Conservation (phyloP, 2,888 invertebrate species). For the Helobdella robusta region DNA sequence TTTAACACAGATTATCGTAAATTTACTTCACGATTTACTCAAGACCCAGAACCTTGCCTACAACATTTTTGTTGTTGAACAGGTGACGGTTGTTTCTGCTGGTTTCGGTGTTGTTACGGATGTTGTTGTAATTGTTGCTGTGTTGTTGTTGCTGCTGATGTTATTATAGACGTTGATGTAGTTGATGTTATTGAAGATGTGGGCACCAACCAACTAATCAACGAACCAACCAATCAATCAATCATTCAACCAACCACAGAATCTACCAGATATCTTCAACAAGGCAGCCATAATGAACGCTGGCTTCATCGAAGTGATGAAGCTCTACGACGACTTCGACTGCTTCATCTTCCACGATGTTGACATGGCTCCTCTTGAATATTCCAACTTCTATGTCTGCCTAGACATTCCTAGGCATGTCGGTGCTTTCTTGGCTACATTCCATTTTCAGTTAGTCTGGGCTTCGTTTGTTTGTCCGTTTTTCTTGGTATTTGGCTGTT, state of each 20-base stretch:
- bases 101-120: background rate
- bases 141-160: background rate
- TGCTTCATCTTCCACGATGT: conserved; percentile 32
- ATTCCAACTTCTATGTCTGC: conserved; percentile 27
- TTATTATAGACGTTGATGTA: background rate
- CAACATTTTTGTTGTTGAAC: conserved; percentile 83
- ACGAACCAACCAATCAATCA: too few species aligned
- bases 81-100: conserved; percentile 54
- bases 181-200: too few species aligned
- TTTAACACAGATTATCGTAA: background rate
- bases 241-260: too few species aligned
- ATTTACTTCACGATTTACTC: conserved; percentile 71
- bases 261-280: conserved; percentile 27
- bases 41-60: conserved; percentile 86
- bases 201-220: too few species aligned
- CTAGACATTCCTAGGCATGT: conserved; percentile 26
- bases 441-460: too few species aligned
- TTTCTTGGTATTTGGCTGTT: too few species aligned
- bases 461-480: too few species aligned
- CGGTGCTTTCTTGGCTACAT: conserved; percentile 21
- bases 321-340: conserved; percentile 18
- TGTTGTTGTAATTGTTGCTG: background rate
- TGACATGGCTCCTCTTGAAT: conserved; percentile 28
- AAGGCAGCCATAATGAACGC: conserved; percentile 29
- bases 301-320: conserved; percentile 24